Percentiles rank a stretch among this genome's conserved stretches.
These are phyloP conservation scores for Orchesellides sinensis DNA, from an alignment of 2,888 invertebrate genomes.

Conservation along the genomic window DNA sequence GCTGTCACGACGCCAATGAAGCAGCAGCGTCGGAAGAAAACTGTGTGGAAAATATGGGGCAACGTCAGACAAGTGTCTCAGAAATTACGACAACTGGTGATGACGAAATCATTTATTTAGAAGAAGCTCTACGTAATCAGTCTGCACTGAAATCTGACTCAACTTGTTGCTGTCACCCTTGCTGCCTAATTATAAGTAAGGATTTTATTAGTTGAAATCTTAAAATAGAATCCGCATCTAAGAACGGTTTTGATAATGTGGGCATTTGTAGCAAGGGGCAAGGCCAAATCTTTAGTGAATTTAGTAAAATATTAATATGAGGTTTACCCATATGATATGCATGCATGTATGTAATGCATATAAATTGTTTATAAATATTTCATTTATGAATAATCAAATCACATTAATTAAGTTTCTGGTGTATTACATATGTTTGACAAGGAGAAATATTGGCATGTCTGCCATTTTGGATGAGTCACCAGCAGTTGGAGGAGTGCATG, in stretches of 20 bases:
- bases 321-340: too few species aligned
- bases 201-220: too few species aligned
- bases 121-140: not conserved
- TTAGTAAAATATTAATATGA: too few species aligned
- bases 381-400: too few species aligned
- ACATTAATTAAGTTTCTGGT: too few species aligned
- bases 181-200: conserved; percentile 17
- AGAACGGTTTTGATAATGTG: too few species aligned
- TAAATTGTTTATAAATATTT: too few species aligned
- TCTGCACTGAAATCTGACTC: not conserved
- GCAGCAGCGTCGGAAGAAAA: not conserved
- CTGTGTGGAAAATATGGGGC: not conserved
- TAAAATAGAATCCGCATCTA: too few species aligned
- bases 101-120: not conserved
- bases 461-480: not conserved
- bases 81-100: not conserved
- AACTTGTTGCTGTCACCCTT: conserved; percentile 1
- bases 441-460: conserved; percentile 5
- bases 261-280: too few species aligned
- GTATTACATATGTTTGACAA: not conserved
- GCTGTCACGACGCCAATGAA: not conserved
- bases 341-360: too few species aligned
- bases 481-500: not conserved
- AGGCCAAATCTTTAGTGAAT: too few species aligned
- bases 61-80: too few species aligned